Conservation (phyloP, 2,888 invertebrate genomes). For the Campoplex nolae region DNA sequence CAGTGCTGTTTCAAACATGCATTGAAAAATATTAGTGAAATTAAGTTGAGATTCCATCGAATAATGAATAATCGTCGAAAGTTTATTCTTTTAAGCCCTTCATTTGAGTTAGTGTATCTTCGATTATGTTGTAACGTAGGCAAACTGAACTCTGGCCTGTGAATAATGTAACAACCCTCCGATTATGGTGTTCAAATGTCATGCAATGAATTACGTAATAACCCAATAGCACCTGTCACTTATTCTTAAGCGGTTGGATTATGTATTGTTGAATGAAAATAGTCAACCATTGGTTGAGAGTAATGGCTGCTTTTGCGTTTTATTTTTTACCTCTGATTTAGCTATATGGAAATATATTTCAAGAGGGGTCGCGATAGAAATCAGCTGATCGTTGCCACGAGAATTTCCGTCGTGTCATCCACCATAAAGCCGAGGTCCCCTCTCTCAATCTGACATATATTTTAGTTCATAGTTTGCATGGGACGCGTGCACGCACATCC, state of each 20-base stretch:
- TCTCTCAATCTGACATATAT: slow-evolving; percentile 15
- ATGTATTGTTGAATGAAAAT: background rate
- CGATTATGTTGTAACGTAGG: background rate
- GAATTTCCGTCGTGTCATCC: slow-evolving; percentile 56
- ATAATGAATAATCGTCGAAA: background rate
- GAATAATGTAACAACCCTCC: background rate
- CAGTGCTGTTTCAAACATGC: background rate
- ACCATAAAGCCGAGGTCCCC: slow-evolving; percentile 74
- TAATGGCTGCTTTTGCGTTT: background rate
- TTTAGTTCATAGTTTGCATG: slow-evolving; percentile 22
- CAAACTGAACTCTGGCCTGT: background rate
- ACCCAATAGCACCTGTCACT: background rate
- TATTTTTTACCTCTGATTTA: slow-evolving; percentile 5
- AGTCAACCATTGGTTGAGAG: background rate
- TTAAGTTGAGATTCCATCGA: background rate
- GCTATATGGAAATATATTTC: slow-evolving; percentile 12
- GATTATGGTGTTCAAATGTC: background rate
- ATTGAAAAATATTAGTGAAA: background rate
- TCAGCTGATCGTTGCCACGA: slow-evolving; percentile 39
- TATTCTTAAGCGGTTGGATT: background rate
- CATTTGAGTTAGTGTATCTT: background rate
- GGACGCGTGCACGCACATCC: slow-evolving; percentile 26
- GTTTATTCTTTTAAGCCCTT: background rate
- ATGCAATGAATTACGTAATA: background rate
- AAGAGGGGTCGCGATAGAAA: slow-evolving; percentile 17